A percentile compares a stretch with the other conserved stretches of the same genome.
These are phyloP conservation scores for Fulmarus glacialis DNA, from an alignment of 2,113 vertebrate species.

Conservation along the genomic window DNA sequence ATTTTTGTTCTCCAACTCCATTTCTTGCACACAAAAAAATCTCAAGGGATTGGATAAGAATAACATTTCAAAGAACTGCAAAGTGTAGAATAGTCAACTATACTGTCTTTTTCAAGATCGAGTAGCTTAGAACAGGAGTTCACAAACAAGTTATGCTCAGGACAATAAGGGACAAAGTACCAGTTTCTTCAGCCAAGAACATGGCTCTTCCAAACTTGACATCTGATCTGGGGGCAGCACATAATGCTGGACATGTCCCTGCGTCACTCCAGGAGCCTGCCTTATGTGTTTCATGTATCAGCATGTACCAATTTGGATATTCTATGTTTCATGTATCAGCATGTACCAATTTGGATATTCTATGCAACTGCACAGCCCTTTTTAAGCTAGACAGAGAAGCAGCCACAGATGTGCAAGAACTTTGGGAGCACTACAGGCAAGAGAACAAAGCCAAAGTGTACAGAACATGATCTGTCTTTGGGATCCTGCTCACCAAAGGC, in stretches of 20 bases:
- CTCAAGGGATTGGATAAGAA: not conserved
- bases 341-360: not conserved
- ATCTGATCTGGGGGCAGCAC: not conserved
- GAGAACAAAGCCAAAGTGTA: not conserved
- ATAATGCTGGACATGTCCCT: not conserved
- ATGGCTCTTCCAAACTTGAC: not conserved
- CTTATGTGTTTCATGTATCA: rapidly evolving
- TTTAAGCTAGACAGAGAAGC: not conserved
- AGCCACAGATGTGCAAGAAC: not conserved
- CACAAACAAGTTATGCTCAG: not conserved
- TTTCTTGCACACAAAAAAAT: not conserved
- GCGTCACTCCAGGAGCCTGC: not conserved
- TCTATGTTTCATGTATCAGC: not conserved
- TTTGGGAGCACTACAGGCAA: not conserved
- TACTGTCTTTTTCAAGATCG: not conserved
- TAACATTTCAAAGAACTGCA: not conserved
- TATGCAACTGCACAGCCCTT: not conserved
- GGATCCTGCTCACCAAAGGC: not conserved
- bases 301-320: not conserved
- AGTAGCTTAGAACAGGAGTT: not conserved
- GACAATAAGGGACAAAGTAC: not conserved
- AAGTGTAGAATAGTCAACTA: not conserved
- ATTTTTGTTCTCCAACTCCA: not conserved
- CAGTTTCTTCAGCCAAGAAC: not conserved
- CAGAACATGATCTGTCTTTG: not conserved